Conservation (phyloP, 2,113 vertebrate genomes). For the Heptranchias perlo region DNA sequence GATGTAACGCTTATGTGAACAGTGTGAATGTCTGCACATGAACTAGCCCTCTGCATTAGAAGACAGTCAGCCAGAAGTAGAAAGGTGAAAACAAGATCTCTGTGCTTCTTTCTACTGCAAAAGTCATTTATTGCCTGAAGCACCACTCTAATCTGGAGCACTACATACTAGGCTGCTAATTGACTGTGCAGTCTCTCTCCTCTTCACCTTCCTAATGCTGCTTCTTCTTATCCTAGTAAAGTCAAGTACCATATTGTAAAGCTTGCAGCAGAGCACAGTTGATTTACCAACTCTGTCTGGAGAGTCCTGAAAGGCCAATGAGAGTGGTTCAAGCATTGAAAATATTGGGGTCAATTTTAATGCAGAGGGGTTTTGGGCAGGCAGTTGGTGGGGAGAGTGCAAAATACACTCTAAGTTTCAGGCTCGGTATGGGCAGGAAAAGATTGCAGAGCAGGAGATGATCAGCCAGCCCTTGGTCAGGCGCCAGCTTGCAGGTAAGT, state of each 20-base stretch:
- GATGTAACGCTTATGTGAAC: background rate
- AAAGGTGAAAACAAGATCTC: background rate
- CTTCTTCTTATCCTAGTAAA: background rate
- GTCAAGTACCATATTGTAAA: background rate
- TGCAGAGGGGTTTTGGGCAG: background rate
- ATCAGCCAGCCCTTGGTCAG: background rate
- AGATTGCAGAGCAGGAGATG: background rate
- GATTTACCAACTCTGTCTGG: background rate
- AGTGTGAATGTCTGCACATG: background rate
- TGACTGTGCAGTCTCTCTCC: background rate
- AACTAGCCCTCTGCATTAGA: background rate
- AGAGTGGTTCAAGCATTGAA: no score
- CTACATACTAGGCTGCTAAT: background rate
- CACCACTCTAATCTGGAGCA: background rate
- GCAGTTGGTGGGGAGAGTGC: background rate
- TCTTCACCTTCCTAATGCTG: background rate
- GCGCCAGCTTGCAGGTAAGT: background rate
- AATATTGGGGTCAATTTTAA: background rate
- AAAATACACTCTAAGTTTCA: background rate
- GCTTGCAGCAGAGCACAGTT: background rate
- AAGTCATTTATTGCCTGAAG: constrained; percentile 10
- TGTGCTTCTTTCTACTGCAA: background rate
- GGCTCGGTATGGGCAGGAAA: background rate
- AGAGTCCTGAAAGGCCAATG: background rate
- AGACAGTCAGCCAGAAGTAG: background rate